A percentile compares a stretch with the other conserved stretches of the same genome.
phyloP scores from a whole-genome alignment of 2,888 invertebrate species.

The Caenorhabditis sp. region DNA sequence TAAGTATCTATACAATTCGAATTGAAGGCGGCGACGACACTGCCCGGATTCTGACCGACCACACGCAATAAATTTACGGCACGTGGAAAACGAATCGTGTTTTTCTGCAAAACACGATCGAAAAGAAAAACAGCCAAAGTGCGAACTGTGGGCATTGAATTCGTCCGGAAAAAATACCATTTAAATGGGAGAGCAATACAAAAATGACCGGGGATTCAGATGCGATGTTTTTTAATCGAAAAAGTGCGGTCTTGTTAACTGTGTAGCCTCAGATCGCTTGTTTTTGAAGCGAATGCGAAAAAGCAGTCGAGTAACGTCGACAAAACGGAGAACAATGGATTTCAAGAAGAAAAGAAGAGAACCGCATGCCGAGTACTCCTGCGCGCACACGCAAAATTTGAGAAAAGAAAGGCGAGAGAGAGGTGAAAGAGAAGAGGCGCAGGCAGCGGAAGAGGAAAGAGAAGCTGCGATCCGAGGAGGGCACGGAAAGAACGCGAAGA shows the following conservation, averaged over 20 bases:
- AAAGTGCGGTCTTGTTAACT: too few species aligned
- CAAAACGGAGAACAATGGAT: neutral
- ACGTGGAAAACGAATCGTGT: conserved; percentile 23
- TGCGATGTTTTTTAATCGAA: too few species aligned
- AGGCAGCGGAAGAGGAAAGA: neutral
- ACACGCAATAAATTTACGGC: conserved; percentile 1
- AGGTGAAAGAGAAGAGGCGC: neutral
- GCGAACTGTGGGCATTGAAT: too few species aligned
- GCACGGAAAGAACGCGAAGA: neutral
- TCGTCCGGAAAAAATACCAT: neutral
- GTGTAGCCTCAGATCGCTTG: too few species aligned
- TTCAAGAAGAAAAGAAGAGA: neutral
- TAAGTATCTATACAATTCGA: neutral
- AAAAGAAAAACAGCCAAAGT: neutral
- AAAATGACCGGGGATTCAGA: too few species aligned
- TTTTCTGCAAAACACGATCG: neutral
- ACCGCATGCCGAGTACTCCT: neutral
- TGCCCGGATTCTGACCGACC: neutral
- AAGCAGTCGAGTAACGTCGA: neutral
- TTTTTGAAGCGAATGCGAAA: too few species aligned
- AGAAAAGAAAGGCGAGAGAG: neutral
- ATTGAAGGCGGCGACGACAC: neutral
- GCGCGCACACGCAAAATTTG: neutral
- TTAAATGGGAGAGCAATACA: too few species aligned
- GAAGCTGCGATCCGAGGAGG: neutral